Evolutionary conservation across 2,888 invertebrate species (phyloP).

Genomic region (Pachycephus smyrnensis): DNA sequence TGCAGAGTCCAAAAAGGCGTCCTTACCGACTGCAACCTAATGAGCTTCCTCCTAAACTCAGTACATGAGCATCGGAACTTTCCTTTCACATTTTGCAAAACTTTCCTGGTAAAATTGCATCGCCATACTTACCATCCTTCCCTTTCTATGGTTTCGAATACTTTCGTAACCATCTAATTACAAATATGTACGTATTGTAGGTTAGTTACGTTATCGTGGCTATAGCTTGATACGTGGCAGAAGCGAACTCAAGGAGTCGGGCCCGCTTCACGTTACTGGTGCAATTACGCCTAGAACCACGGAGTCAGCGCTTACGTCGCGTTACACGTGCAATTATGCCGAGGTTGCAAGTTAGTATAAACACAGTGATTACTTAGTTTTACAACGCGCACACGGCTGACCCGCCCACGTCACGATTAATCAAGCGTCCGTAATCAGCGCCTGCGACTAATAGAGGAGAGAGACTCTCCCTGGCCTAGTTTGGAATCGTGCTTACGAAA

Average conservation of each 20-base stretch:
- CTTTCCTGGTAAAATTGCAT: background rate
- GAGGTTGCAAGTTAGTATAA: slow-evolving; percentile 11
- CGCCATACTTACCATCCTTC: background rate
- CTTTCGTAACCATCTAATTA: background rate
- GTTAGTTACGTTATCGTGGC: background rate
- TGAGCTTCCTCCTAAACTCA: background rate
- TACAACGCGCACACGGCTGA: slow-evolving; percentile 20
- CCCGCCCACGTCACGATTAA: slow-evolving; percentile 24
- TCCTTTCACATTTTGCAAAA: background rate
- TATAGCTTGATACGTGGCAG: background rate
- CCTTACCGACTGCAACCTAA: background rate
- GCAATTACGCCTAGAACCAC: background rate
- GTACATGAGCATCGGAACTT: background rate
- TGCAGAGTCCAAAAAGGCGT: background rate
- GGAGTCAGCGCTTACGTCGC: background rate
- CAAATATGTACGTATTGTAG: background rate
- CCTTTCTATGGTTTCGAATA: background rate
- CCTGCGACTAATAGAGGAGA: slow-evolving; percentile 28
- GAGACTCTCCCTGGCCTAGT: slow-evolving; percentile 6
- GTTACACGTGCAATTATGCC: background rate
- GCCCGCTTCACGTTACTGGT: background rate
- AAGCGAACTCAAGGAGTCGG: background rate
- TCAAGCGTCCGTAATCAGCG: slow-evolving; percentile 31
- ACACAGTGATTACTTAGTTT: slow-evolving; percentile 25
- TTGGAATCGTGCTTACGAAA: background rate